Evolutionary conservation across 2,888 invertebrate genomes (phyloP), one percentile per base, ranked within the genome.

Genomic region (Chirona hameri): DNA sequence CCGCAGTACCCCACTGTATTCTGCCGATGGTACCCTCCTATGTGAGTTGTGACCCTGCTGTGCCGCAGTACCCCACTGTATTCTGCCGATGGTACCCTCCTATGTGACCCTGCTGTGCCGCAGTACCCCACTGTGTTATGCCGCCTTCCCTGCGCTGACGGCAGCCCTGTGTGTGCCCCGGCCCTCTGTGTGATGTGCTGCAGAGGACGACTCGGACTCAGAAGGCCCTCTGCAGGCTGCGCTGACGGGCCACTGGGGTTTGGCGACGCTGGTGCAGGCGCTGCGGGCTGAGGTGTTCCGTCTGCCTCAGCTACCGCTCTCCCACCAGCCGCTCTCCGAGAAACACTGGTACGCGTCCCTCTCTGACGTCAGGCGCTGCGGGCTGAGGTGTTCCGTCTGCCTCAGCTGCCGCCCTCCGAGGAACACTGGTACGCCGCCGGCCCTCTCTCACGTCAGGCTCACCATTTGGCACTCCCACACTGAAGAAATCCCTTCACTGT

Each of bases 301-400:
- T 9, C 91, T 93, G 52, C 90, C 92, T 81, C 90, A 93, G 84
- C 92, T 91, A 86, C 91, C 92, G 76, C 90, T 95, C 85, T 93
- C 93, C 0, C 93, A 93, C 85, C 91, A 93, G 14, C 91, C 92
- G 84, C 89, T 95, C 27, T 93, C 93, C 0, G 95, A 95, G 87
- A 93, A 92, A 87, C 93, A 93, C 86, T 95, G 95, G 95, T 91
- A 76, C 57, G 82, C 24, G 7, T 60, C 21, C 4, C 57, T 24
- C 60, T 60, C 24, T 24, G 7, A 14, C 14, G 14, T 52, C 89
- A 91, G 83, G 91, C 92, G 79, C 89, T 95, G 18, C 90, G 92
- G 72, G 91, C 91, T 86, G 93, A 93, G 89, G 89, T 95, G 65
- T 90, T 93, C 48, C 92, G 94, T 9, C 91, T 93, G 52, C 90